Evolutionary conservation across 2,797 vertebrate species (phyloP), one percentile per base, ranked within the genome.

Genomic region (Coregonus sp.): DNA sequence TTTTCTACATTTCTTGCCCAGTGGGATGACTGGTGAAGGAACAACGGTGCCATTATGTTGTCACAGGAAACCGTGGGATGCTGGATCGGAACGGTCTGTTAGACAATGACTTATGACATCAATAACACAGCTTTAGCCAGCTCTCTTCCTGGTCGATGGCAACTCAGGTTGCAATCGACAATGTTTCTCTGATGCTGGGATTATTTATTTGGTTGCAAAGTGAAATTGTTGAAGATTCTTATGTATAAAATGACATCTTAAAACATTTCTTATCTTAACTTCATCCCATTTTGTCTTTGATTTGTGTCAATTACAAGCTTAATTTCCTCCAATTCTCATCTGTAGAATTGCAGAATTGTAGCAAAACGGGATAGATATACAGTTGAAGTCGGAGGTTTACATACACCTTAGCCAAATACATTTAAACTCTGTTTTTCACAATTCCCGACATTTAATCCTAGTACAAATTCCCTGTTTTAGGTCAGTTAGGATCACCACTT

Each of bases 161-260:
- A 50, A 15, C 47, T 61, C 73, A 40, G 31, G 69, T 56, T 18
- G 35, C 69, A 16, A 47, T 68, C 5, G 16, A 16, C 78, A 81
- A 80, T 7, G 40, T 72, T 79, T 87, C 73, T 78, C 59, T 50
- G 73, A 66, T 81, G 84, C 85, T 84, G 84, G 82, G 75, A 88
- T 91, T 90, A 92, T 92, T 93, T 94, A 93, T 93, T 92, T 84
- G 70, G 81, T 90, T 87, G 82, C 89, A 89, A 86, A 86, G 74
- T 84, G 85, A 90, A 87, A 87, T 91, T 87, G 89, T 86, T 79
- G 81, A 83, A 76, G 82, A 86, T 65, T 89, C 87, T 89, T 85
- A 89, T 86, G 66, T 81, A 80, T 52, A 25, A 61, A 61, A 12
- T 63, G 16, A 63, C 59, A 16, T 52, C 20, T 52, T 56, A 52